Conservation (phyloP, 2,888 invertebrate species). For the Ichneumoninae sp. region DNA sequence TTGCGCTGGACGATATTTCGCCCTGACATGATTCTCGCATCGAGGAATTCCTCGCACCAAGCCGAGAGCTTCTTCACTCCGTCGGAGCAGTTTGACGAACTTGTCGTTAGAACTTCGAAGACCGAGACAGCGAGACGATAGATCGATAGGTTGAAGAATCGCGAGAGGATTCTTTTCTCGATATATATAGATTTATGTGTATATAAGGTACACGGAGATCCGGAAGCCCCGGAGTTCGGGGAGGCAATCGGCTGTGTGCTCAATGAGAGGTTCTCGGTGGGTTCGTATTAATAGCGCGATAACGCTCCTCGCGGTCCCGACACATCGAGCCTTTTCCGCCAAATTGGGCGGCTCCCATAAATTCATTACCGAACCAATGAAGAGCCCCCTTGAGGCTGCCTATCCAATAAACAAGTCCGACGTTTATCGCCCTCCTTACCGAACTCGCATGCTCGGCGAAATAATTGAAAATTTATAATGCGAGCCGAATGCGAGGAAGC, state of each 20-base stretch:
- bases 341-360: constrained; percentile 45
- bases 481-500: constrained; percentile 1
- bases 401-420: constrained; percentile 14
- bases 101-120: constrained; percentile 35
- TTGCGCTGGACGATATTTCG: constrained; percentile 14
- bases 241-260: not conserved
- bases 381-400: not conserved
- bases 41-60: constrained; percentile 25
- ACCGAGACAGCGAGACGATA: constrained; percentile 28
- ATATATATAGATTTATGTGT: not conserved
- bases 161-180: not conserved
- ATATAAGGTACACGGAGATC: not conserved
- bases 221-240: not conserved
- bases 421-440: not conserved
- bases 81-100: constrained; percentile 46
- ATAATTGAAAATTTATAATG: constrained; percentile 35
- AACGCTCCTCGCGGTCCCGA: not conserved
- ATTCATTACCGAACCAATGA: constrained; percentile 47
- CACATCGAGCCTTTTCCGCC: constrained; percentile 19
- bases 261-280: not conserved
- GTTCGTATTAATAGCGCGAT: not conserved
- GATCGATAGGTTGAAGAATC: constrained; percentile 46
- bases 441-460: constrained; percentile 22
- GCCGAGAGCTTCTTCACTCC: constrained; percentile 5
- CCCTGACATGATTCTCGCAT: constrained; percentile 50